Base-by-base conservation (phyloP, 2,797 vertebrate species). In the Geotrypetes seraphini region DNA sequence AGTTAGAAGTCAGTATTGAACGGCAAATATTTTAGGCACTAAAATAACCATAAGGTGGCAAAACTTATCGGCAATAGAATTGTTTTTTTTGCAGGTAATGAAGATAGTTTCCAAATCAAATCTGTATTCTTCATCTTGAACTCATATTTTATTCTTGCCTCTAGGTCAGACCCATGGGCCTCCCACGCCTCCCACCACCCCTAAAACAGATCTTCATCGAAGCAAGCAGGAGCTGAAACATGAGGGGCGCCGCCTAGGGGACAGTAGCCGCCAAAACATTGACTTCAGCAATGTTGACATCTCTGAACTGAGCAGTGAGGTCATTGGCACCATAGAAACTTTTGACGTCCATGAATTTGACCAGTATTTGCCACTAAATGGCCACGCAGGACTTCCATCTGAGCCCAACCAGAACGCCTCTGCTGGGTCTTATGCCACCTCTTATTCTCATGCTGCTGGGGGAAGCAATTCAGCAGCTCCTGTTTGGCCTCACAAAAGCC, bases 221-320 rank as follows among this genome's bases (percentile, higher is more conserved):
- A 33, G 73, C 57, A 94, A 94, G 74, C 91, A 83, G 30, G 94
- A 99, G 43, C 72, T 88, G 55, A 97, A 95, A 43, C 86, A 87
- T 1, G 93, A 96, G 58, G 88, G 88, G 41, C 84, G 93, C 26
- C 88, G 91, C 19, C 77, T 87, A 12, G 66, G 76, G 33, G 93
- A 97, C 54, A 81, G 79, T 7, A 84, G 81, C 23, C 85, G 95
- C 32, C 95, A 99, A 69, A 97, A 99, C 83, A 99, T 99, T 1
- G 95, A 99, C 76, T 99, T 99, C 78, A 97, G 94, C 81, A 98
- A 97, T 7, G 90, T 98, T 41, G 95, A 99, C 81, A 98, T 99
- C 79, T 95, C 87, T 0, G 95, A 99, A 81, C 81, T 99, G 47
- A 99, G 95, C 81, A 98, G 89, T 1, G 95, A 99, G 53, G 95